These are phyloP conservation scores for Molanna angustata DNA, from an alignment of 2,888 invertebrate species.

Conservation along the genomic window DNA sequence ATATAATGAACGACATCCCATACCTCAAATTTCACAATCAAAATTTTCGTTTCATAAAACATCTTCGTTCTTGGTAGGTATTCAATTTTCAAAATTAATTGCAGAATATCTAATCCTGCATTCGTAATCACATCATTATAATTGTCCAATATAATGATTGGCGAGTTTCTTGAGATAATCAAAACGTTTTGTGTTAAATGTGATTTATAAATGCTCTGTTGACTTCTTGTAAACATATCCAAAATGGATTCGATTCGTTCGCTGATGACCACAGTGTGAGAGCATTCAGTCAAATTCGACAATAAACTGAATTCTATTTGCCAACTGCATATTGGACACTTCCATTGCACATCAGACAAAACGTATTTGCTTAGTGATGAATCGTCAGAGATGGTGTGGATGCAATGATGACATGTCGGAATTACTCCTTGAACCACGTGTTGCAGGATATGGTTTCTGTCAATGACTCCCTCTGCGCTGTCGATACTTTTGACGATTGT, in stretches of 20 bases:
- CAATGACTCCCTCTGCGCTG: too few relatives aligned
- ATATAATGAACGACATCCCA: not conserved
- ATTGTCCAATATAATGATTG: too few relatives aligned
- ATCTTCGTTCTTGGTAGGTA: too few relatives aligned
- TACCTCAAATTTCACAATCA: not conserved
- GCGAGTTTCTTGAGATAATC: too few relatives aligned
- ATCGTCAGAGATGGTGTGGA: not conserved
- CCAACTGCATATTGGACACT: not conserved
- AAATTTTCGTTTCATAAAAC: not conserved
- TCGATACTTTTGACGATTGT: too few relatives aligned
- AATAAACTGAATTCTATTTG: not conserved
- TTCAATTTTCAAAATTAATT: not conserved
- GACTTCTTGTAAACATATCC: not conserved
- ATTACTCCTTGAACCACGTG: too few relatives aligned
- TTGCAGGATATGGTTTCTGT: too few relatives aligned
- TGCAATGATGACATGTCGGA: not conserved
- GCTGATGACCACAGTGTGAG: not conserved
- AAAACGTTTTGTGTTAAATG: too few relatives aligned
- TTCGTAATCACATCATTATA: too few relatives aligned
- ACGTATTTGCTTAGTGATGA: not conserved
- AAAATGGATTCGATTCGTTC: not conserved
- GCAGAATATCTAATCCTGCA: not conserved
- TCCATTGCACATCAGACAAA: not conserved
- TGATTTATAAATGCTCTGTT: too few relatives aligned
- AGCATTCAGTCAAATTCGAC: not conserved